Evolutionary conservation across 2,888 invertebrate genomes (phyloP).

Genomic region (Dicyrtomina minuta): DNA sequence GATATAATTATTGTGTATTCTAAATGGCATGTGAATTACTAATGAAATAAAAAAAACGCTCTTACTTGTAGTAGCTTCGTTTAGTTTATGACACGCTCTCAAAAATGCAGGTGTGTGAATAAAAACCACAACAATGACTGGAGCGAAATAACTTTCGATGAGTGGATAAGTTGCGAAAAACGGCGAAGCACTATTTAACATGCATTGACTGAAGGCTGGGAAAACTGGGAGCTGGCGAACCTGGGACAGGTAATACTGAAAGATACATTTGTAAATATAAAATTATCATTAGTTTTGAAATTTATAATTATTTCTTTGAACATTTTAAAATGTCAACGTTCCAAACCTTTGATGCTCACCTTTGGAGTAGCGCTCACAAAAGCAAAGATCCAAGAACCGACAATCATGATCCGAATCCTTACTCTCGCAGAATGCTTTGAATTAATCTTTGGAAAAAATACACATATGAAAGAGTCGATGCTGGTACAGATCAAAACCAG

Average conservation of each 20-base stretch:
- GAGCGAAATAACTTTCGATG: slow-evolving; percentile 29
- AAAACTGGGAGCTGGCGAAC: background rate
- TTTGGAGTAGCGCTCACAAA: slow-evolving; percentile 22
- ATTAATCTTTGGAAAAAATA: background rate
- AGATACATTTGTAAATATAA: background rate
- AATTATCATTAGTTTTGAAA: too few species aligned
- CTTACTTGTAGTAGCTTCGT: slow-evolving; percentile 1
- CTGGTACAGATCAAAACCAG: slow-evolving; percentile 21
- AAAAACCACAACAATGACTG: slow-evolving; percentile 8
- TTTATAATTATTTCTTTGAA: too few species aligned
- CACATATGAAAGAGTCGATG: slow-evolving; percentile 13
- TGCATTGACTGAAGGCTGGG: slow-evolving; percentile 18
- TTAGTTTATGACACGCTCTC: slow-evolving; percentile 1
- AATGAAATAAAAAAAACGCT: background rate
- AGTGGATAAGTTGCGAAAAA: slow-evolving; percentile 24
- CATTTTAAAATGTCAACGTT: background rate
- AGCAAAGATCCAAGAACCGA: background rate
- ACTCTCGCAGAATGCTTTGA: background rate
- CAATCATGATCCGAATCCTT: slow-evolving; percentile 4
- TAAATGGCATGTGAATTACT: background rate
- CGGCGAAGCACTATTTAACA: slow-evolving; percentile 1
- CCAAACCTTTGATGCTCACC: background rate
- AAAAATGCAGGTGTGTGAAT: slow-evolving; percentile 20
- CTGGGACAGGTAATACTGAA: slow-evolving; percentile 16
- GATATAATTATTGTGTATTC: background rate